Conservation (phyloP, 2,888 invertebrate species). For the Caenorhabditis zanzibari region DNA sequence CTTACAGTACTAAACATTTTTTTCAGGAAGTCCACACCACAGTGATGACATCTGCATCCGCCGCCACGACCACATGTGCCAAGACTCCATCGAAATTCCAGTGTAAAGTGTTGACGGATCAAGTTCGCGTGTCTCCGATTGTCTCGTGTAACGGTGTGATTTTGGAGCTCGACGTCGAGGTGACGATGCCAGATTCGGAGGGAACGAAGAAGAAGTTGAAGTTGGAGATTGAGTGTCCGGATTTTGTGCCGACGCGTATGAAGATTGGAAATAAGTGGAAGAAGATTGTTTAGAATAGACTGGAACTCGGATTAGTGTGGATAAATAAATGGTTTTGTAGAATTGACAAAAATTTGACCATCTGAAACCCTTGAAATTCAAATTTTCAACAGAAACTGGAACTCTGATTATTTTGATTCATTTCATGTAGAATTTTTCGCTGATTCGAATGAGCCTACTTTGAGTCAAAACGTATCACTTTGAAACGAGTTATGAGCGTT, state of each 20-base stretch:
- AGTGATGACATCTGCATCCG: not conserved
- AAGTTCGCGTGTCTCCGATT: slow-evolving; percentile 57
- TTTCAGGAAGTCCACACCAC: slow-evolving; percentile 25
- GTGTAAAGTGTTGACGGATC: slow-evolving; percentile 45
- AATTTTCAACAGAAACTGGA: no score
- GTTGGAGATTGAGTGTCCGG: slow-evolving; percentile 62
- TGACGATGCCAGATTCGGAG: slow-evolving; percentile 24
- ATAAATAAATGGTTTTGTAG: no score
- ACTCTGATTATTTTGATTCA: no score
- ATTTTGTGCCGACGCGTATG: slow-evolving; percentile 55
- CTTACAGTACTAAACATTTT: not conserved
- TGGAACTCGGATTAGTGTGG: no score
- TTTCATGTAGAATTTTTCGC: no score
- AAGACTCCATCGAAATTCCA: slow-evolving; percentile 1
- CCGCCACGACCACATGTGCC: slow-evolving; percentile 1
- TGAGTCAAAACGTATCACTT: no score
- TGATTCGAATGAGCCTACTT: no score
- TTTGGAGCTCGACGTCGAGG: slow-evolving; percentile 61
- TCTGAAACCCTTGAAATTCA: no score
- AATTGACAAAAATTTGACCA: no score
- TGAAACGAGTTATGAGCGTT: no score
- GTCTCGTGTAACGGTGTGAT: slow-evolving; percentile 47
- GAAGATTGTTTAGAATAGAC: slow-evolving; percentile 46
- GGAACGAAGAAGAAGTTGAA: slow-evolving; percentile 39
- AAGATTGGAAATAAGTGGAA: slow-evolving; percentile 61